Conservation (phyloP, 2,797 vertebrate species). For the Falco naumanni region DNA sequence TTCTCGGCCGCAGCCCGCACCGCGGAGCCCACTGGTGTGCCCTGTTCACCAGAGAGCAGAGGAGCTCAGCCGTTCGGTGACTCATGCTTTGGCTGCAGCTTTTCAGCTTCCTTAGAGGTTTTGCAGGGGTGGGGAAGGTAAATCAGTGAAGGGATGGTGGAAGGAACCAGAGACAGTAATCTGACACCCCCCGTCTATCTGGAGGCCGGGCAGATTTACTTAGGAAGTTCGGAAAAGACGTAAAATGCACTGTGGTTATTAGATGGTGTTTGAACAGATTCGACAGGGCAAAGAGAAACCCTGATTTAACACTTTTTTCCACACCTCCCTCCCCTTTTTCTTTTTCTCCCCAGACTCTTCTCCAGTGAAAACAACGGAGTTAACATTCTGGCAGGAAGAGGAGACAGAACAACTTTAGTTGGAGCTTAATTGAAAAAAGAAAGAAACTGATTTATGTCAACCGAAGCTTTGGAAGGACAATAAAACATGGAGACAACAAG, state of each 20-base stretch:
- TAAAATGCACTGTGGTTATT: background rate
- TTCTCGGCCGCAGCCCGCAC: background rate
- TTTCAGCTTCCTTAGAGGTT: slow-evolving; percentile 32
- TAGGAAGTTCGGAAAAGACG: background rate
- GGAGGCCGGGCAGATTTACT: slow-evolving; percentile 26
- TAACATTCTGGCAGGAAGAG: slow-evolving; percentile 20
- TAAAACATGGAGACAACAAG: background rate
- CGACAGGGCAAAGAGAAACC: background rate
- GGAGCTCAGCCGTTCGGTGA: slow-evolving; percentile 28
- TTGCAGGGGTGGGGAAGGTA: slow-evolving; percentile 55
- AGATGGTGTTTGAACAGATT: background rate
- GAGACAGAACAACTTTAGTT: slow-evolving; percentile 29
- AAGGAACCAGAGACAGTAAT: slow-evolving; percentile 52
- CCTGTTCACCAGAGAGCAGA: background rate
- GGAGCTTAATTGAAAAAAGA: slow-evolving; percentile 69
- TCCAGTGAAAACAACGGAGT: slow-evolving; percentile 9
- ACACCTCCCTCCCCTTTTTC: background rate
- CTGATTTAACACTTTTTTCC: background rate
- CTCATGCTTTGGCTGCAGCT: slow-evolving; percentile 51
- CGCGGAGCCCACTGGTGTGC: background rate
- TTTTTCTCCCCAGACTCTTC: background rate
- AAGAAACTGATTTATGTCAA: slow-evolving; percentile 18
- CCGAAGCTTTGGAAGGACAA: background rate
- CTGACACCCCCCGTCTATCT: slow-evolving; percentile 26
- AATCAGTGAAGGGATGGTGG: slow-evolving; percentile 51